These are phyloP conservation scores for Valencia hispanica DNA, from an alignment of 2,797 vertebrate genomes.

Conservation along the genomic window DNA sequence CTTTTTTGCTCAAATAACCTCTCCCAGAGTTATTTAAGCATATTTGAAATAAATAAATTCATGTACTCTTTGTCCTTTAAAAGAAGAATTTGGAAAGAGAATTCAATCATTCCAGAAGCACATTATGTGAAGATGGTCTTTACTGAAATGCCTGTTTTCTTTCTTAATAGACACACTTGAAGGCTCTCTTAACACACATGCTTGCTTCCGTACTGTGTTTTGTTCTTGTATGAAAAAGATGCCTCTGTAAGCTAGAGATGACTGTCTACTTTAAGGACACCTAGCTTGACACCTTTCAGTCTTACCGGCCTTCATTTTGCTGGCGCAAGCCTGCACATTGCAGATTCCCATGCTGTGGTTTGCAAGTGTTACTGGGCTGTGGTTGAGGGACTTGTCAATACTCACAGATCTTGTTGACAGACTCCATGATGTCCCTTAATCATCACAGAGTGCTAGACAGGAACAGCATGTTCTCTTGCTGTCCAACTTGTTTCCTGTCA, in stretches of 20 bases:
- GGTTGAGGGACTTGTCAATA: conserved; percentile 21
- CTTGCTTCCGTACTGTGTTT: not conserved
- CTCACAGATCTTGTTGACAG: conserved; percentile 24
- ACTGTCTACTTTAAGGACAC: conserved; percentile 9
- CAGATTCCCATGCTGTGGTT: conserved; percentile 12
- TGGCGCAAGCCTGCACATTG: conserved; percentile 5
- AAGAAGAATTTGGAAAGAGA: not conserved
- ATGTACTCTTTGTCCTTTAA: not conserved
- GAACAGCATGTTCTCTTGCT: conserved; percentile 49
- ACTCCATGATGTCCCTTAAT: conserved; percentile 42
- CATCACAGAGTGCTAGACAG: conserved; percentile 39
- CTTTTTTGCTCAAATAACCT: not conserved
- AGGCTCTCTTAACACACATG: not conserved
- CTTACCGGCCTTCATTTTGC: conserved; percentile 27
- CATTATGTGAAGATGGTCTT: not conserved
- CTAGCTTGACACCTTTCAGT: not conserved
- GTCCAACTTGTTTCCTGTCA: conserved; percentile 28
- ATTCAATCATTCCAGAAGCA: not conserved
- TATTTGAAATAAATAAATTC: not conserved
- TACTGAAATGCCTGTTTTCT: not conserved
- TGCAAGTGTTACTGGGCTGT: conserved; percentile 36
- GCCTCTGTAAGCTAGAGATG: conserved; percentile 1
- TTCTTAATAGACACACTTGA: not conserved
- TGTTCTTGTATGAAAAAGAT: not conserved
- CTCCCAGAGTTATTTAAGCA: conserved; percentile 1